A percentile compares a stretch with the other conserved stretches of the same genome.
Evolutionary conservation across 2,113 vertebrate species (phyloP).

Genomic region (Psittacus erithacus): DNA sequence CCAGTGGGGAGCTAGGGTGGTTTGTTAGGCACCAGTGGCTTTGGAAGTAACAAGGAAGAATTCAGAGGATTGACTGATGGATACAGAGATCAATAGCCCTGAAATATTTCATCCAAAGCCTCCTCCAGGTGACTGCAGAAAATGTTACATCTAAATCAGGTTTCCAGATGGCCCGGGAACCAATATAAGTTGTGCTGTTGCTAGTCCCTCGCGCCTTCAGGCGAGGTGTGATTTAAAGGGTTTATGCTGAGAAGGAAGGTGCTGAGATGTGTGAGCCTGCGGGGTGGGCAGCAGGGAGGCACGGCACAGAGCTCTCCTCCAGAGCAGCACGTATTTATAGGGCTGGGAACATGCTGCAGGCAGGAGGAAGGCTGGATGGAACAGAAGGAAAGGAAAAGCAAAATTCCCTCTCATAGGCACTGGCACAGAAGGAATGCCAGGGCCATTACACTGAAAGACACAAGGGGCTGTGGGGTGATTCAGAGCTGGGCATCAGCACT

Average conservation of each 20-base stretch:
- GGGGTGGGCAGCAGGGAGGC: background rate
- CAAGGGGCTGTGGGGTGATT: accelerated
- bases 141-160: slow-evolving; percentile 36
- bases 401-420: background rate
- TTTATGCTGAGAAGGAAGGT: background rate
- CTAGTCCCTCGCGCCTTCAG: background rate
- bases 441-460: background rate
- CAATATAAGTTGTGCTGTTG: background rate
- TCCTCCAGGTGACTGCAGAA: slow-evolving; percentile 43
- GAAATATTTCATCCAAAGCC: slow-evolving; percentile 39
- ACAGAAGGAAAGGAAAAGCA: background rate
- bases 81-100: slow-evolving; percentile 10
- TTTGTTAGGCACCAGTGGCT: background rate
- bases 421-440: background rate
- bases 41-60: background rate
- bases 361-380: background rate
- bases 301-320: background rate
- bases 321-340: background rate
- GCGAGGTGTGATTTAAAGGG: background rate
- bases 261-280: background rate
- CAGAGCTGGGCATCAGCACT: background rate
- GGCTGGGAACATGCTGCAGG: background rate
- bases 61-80: background rate
- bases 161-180: slow-evolving; percentile 18
- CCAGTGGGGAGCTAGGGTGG: background rate